A percentile compares a stretch with the other conserved stretches of the same genome.
These are phyloP conservation scores for Patella pellucida DNA, from an alignment of 2,888 invertebrate species.

Conservation along the genomic window DNA sequence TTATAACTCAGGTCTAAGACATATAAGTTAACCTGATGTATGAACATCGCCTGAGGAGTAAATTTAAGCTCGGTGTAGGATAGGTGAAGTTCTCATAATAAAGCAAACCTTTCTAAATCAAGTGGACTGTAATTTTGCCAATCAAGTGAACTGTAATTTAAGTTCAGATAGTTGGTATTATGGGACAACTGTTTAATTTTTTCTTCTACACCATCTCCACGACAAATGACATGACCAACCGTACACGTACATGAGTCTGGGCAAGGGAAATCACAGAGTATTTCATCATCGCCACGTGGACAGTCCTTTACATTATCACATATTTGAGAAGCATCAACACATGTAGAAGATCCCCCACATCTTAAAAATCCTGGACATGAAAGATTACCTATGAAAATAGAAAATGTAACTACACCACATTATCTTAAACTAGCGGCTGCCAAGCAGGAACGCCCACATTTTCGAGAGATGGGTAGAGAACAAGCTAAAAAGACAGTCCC, in stretches of 20 bases:
- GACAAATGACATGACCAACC: not conserved
- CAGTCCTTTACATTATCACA: conserved; percentile 21
- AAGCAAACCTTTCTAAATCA: not conserved
- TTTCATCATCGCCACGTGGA: conserved; percentile 23
- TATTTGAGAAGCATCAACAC: conserved; percentile 9
- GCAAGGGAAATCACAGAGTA: conserved; percentile 7
- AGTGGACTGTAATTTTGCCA: no score
- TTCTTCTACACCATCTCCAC: not conserved
- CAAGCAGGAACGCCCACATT: no score
- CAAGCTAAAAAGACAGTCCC: no score
- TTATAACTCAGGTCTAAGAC: conserved; percentile 21
- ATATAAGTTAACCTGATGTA: not conserved
- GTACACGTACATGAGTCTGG: not conserved
- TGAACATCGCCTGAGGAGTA: not conserved
- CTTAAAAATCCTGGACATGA: conserved; percentile 20
- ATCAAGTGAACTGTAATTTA: not conserved
- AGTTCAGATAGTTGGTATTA: not conserved
- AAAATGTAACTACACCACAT: no score
- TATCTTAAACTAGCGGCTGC: no score
- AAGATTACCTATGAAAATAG: conserved; percentile 8
- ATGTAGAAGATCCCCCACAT: conserved; percentile 11
- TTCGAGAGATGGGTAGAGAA: no score
- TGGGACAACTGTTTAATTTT: not conserved
- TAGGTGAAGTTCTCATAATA: conserved; percentile 1
- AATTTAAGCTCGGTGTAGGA: not conserved